Percentiles rank a stretch among this genome's conserved stretches.
These are phyloP conservation scores for Bos indicus DNA, from an alignment of 2,113 vertebrate genomes.

Conservation along the genomic window DNA sequence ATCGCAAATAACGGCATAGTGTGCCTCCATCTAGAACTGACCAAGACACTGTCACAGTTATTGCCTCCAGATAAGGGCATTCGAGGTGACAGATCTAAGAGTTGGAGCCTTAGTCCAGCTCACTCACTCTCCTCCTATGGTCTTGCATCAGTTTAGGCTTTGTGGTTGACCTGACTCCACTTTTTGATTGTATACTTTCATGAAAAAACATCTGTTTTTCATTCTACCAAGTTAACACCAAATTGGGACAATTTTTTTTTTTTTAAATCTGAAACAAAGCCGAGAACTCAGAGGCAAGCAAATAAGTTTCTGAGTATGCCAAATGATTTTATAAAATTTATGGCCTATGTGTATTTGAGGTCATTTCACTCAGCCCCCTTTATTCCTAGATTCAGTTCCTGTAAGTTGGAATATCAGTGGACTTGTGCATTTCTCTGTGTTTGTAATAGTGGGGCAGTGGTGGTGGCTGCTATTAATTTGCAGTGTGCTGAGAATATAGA, in stretches of 20 bases:
- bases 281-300: neutral
- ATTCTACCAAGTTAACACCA: neutral
- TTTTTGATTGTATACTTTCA: neutral
- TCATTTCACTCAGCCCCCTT: neutral
- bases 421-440: neutral
- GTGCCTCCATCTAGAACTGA: neutral
- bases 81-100: neutral
- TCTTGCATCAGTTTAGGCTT: neutral
- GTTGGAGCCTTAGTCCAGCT: neutral
- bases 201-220: neutral
- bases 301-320: neutral
- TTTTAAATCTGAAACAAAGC: constrained; percentile 9
- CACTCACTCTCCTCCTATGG: neutral
- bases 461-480: neutral
- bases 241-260: neutral
- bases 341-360: neutral
- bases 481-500: neutral
- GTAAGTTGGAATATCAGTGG: neutral
- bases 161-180: neutral
- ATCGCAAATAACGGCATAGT: neutral
- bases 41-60: neutral
- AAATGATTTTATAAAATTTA: neutral
- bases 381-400: neutral
- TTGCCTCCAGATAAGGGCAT: neutral
- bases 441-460: neutral